A percentile compares a stretch with the other conserved stretches of the same genome.
phyloP scores from a whole-genome alignment of 1,140 invertebrate species.

The Drosophila navojoa region DNA sequence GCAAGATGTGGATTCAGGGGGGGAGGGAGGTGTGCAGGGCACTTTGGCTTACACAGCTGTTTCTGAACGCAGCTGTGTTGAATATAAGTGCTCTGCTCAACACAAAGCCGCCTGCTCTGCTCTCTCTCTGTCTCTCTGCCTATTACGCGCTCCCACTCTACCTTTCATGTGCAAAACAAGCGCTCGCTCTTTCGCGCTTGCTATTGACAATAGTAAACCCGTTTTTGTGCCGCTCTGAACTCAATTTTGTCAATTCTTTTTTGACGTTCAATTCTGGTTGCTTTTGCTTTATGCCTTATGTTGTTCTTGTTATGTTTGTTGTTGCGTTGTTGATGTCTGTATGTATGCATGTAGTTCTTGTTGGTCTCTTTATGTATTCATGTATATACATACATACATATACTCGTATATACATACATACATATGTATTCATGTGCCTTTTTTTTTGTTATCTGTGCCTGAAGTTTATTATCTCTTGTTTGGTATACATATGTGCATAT shows the following conservation, averaged over 20 bases:
- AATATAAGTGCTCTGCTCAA: constrained; percentile 12
- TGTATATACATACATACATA: background rate
- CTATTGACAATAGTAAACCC: constrained; percentile 50
- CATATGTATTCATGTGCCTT: background rate
- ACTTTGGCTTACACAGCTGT: constrained; percentile 47
- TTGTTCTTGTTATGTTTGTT: constrained; percentile 31
- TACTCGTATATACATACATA: background rate
- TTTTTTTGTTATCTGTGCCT: constrained; percentile 43
- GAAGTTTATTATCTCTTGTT: constrained; percentile 62
- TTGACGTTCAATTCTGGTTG: constrained; percentile 58
- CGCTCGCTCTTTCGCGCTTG: constrained; percentile 20
- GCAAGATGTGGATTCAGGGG: background rate
- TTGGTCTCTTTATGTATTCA: constrained; percentile 31
- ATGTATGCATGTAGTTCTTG: constrained; percentile 32
- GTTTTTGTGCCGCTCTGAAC: constrained; percentile 63
- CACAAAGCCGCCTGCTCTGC: constrained; percentile 4
- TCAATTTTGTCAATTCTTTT: constrained; percentile 80
- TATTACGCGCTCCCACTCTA: constrained; percentile 3
- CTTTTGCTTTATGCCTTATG: constrained; percentile 41
- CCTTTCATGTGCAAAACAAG: constrained; percentile 13
- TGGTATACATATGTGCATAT: constrained; percentile 20
- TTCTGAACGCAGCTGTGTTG: constrained; percentile 31
- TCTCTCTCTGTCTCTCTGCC: background rate
- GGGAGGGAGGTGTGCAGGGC: background rate
- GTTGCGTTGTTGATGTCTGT: no score